phyloP scores from a whole-genome alignment of 2,113 vertebrate genomes.

The Paralichthys olivaceus region DNA sequence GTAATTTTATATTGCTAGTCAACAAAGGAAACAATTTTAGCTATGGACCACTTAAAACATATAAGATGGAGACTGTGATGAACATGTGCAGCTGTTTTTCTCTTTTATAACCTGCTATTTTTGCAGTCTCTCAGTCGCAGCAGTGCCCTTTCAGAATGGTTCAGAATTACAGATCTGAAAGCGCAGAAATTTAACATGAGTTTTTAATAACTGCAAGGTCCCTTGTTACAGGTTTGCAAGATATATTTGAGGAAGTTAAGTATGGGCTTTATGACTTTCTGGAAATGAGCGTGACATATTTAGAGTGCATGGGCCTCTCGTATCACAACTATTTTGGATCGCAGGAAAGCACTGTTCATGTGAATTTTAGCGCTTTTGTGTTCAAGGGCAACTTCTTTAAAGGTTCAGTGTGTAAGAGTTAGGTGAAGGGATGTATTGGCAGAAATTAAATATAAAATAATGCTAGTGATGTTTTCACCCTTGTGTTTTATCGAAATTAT shows the following conservation, averaged over 20 bases:
- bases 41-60: neutral
- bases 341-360: neutral
- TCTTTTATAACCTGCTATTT: neutral
- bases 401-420: no score
- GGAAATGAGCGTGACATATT: neutral
- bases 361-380: neutral
- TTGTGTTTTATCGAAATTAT: no score
- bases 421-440: no score
- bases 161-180: neutral
- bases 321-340: neutral
- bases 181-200: neutral
- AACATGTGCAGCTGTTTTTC: neutral
- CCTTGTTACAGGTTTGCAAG: neutral
- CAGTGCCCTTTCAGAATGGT: neutral
- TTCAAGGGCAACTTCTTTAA: neutral
- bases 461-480: no score
- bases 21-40: no score
- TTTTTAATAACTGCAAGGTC: neutral
- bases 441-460: no score
- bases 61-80: neutral
- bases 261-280: neutral
- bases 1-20: no score
- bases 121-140: neutral
- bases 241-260: neutral
- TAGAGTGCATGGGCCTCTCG: neutral